Conservation (phyloP, 2,888 invertebrate genomes). For the Apotomis betuletana region DNA sequence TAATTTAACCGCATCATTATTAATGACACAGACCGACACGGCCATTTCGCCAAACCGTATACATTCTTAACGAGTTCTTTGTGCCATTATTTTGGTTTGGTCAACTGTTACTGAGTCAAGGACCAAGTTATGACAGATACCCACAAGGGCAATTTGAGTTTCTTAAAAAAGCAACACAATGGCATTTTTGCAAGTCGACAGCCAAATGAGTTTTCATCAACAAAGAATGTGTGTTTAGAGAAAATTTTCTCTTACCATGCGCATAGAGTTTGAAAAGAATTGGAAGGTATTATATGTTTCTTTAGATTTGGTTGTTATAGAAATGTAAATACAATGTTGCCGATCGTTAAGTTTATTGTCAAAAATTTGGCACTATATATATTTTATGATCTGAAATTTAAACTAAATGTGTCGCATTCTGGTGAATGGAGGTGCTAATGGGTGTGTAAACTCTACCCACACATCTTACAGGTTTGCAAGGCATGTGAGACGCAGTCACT, state of each 20-base stretch:
- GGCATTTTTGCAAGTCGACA: conserved; percentile 18
- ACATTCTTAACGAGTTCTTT: conserved; percentile 38
- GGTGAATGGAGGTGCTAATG: conserved; percentile 14
- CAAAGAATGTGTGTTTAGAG: conserved; percentile 8
- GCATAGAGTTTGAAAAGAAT: not conserved
- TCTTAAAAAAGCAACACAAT: conserved; percentile 19
- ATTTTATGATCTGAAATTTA: not conserved
- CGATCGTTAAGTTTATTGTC: conserved; percentile 1
- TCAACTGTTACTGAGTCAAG: conserved; percentile 36
- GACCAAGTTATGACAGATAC: conserved; percentile 34
- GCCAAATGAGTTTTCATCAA: conserved; percentile 29
- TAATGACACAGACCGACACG: conserved; percentile 45
- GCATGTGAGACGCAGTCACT: not conserved
- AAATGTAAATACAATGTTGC: not conserved
- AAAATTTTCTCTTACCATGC: not conserved
- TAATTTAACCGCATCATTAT: conserved; percentile 49
- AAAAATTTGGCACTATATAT: not conserved
- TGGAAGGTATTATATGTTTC: not conserved
- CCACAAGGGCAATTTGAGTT: conserved; percentile 34
- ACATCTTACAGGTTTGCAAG: not conserved
- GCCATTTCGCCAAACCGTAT: conserved; percentile 27
- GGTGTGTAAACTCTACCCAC: conserved; percentile 3
- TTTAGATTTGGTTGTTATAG: not conserved
- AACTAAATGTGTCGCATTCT: not conserved
- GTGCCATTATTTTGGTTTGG: conserved; percentile 34